A percentile compares a stretch with the other conserved stretches of the same genome.
Evolutionary conservation across 2,797 vertebrate genomes (phyloP).

Genomic region (Channallabes apus): DNA sequence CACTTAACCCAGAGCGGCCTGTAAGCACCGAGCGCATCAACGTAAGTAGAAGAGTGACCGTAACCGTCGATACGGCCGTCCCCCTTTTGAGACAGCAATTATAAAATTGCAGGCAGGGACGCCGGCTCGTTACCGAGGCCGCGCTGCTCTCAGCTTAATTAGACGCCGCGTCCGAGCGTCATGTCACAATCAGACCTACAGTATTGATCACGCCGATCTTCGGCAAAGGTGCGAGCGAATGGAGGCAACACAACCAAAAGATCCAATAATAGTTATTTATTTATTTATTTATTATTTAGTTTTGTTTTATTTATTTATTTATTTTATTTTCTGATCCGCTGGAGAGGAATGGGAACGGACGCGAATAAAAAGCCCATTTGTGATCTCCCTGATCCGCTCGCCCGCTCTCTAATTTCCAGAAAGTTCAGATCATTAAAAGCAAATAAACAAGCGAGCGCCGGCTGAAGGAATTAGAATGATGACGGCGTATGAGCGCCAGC

Average conservation of each 20-base stretch:
- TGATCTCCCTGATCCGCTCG: conserved; percentile 31
- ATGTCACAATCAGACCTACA: conserved; percentile 23
- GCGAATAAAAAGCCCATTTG: conserved; percentile 33
- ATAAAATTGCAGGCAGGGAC: conserved; percentile 30
- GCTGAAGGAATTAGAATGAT: conserved; percentile 52
- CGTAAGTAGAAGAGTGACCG: conserved; percentile 20
- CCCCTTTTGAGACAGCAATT: conserved; percentile 31
- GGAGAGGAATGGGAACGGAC: background rate
- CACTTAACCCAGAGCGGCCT: conserved; percentile 30
- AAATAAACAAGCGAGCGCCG: conserved; percentile 52
- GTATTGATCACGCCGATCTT: conserved; percentile 19
- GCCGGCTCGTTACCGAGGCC: conserved; percentile 18
- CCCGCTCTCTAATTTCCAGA: conserved; percentile 41
- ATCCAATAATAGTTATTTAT: background rate
- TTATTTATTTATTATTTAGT: background rate
- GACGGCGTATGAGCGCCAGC: conserved; percentile 52
- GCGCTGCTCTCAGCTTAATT: conserved; percentile 22
- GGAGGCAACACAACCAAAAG: background rate
- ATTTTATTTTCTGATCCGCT: background rate
- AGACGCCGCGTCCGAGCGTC: conserved; percentile 9
- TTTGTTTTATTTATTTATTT: too few relatives aligned
- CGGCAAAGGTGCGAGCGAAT: background rate
- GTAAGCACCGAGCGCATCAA: conserved; percentile 18
- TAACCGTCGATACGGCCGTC: background rate
- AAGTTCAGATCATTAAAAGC: conserved; percentile 50